phyloP scores from a whole-genome alignment of 2,113 vertebrate genomes.

The Syngnathoides biaculeatus region DNA sequence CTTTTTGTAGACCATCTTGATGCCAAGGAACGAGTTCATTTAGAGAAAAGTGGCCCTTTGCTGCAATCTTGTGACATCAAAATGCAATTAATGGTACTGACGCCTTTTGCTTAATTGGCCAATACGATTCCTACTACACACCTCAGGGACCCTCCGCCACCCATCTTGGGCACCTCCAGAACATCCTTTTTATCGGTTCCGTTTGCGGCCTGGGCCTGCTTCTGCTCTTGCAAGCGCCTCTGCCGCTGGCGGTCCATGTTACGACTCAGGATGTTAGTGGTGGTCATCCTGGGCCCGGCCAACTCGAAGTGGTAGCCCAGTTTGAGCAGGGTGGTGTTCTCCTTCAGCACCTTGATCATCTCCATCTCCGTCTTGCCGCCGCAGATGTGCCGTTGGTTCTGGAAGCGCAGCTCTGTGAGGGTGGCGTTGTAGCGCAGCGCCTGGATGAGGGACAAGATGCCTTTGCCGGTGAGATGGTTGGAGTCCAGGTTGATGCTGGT shows the following conservation, averaged over 20 bases:
- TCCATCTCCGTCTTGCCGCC: constrained; percentile 98
- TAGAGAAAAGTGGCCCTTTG: no score
- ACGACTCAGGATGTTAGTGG: constrained; percentile 92
- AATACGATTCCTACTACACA: background rate
- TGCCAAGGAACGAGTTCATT: no score
- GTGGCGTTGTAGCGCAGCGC: constrained; percentile 87
- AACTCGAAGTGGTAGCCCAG: constrained; percentile 96
- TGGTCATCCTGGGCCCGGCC: constrained; percentile 92
- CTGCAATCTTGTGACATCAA: no score
- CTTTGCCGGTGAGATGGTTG: constrained; percentile 92
- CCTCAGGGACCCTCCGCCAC: constrained; percentile 63
- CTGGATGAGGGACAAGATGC: constrained; percentile 91
- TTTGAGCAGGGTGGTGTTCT: constrained; percentile 91
- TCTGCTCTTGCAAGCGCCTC: constrained; percentile 89
- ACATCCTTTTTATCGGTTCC: constrained; percentile 77
- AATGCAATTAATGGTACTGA: no score
- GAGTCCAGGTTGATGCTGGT: constrained; percentile 95
- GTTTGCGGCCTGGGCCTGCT: constrained; percentile 77
- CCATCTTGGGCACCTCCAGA: constrained; percentile 79
- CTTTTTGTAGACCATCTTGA: no score
- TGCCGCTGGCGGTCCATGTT: constrained; percentile 98
- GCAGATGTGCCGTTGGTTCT: constrained; percentile 96
- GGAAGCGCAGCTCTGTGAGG: constrained; percentile 91
- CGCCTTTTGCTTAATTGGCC: no score
- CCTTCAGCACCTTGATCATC: constrained; percentile 90